Evolutionary conservation across 2,888 invertebrate genomes (phyloP), one percentile per base, ranked within the genome.

Genomic region (Aelia acuminata): DNA sequence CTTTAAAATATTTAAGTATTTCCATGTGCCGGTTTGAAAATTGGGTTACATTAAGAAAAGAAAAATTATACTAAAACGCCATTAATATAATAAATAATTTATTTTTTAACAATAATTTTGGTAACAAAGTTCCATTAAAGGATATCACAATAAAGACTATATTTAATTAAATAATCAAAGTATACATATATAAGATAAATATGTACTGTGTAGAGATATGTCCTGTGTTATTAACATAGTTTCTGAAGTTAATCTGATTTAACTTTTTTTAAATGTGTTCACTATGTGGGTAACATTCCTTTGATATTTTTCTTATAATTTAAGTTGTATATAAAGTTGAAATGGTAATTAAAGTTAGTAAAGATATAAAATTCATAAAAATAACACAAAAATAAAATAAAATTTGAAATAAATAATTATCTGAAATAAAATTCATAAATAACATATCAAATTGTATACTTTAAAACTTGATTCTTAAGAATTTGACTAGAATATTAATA

Each of bases 41-140:
- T n/a, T n/a, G n/a, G n/a, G n/a, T n/a, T n/a, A 53, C 11, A 53
- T 57, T 13, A 26, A 57, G 26, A 35, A 70, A 31, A 5, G 35
- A 20, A 70, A 35, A 63, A 15, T 7, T 5, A 18, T 35, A 20
- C 11, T 70, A 70, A 70, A 70, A 70, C 15, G 35, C 63, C 31
- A 31, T 0, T 70, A 70, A 8, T 70, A 15, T 35, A 35, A 35
- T 70, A 35, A 70, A 70, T 2, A 70, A 1, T 70, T 70, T 70
- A 70, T 70, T 70, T 31, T 57, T 8, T 70, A 70, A 70, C 35
- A 70, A 70, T 70, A 0, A 57, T 57, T 63, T 63, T 63, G 63
- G 63, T 63, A 63, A 63, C 63, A 63, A 31, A 5, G 5, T 70
- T 35, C 63, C 31, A 70, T 31, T 35, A 35, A n/a, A 70, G 63